phyloP scores from a whole-genome alignment of 2,888 invertebrate genomes.

The Cephus pygmeus region DNA sequence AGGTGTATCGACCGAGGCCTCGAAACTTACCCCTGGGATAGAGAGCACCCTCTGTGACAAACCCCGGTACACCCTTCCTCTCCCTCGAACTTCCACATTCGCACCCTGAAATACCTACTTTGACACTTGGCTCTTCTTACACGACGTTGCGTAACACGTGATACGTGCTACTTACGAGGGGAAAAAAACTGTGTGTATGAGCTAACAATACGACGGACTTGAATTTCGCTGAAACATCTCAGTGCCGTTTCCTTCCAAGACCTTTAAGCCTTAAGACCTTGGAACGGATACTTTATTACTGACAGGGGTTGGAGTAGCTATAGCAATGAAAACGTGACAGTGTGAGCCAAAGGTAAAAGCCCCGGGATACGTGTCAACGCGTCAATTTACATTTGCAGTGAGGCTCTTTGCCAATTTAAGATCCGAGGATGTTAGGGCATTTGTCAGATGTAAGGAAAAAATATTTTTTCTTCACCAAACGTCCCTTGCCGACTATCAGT shows the following conservation, averaged over 20 bases:
- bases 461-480: no score
- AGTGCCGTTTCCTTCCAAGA: not conserved
- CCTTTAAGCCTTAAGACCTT: not conserved
- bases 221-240: not conserved
- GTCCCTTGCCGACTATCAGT: no score
- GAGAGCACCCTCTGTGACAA: not conserved
- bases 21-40: not conserved
- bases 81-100: not conserved
- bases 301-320: not conserved
- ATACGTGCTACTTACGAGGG: not conserved
- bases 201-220: not conserved
- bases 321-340: not conserved
- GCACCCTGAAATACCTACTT: not conserved
- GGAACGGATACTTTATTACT: not conserved
- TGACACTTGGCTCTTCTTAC: not conserved
- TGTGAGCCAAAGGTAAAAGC: not conserved
- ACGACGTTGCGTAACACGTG: not conserved
- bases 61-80: not conserved
- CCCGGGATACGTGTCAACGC: not conserved
- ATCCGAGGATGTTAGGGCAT: no score
- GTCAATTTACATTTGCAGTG: not conserved
- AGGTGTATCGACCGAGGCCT: not conserved
- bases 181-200: not conserved
- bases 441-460: no score
- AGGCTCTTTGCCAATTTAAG: no score